A percentile compares a stretch with the other conserved stretches of the same genome.
These are phyloP conservation scores for Brachyistius frenatus DNA, from an alignment of 2,113 vertebrate genomes.

Conservation along the genomic window DNA sequence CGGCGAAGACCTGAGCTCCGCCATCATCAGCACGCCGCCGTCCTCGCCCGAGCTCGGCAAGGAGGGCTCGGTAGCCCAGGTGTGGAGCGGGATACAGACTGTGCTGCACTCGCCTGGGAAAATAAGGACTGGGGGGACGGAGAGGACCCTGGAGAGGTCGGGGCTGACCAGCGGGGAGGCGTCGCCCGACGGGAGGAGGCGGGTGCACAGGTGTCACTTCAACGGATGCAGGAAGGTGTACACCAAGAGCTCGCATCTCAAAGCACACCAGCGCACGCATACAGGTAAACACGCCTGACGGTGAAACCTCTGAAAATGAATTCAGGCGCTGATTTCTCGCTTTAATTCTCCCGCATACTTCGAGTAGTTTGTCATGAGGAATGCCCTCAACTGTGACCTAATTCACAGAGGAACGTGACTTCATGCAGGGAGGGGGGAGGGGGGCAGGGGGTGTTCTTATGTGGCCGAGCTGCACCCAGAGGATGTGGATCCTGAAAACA, in stretches of 20 bases:
- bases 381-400: slow-evolving; percentile 74
- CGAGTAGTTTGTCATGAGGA: slow-evolving; percentile 70
- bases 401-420: slow-evolving; percentile 75
- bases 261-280: slow-evolving; percentile 99
- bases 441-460: slow-evolving; percentile 32
- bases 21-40: slow-evolving; percentile 90
- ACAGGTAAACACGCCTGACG: slow-evolving; percentile 83
- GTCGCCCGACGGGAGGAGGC: slow-evolving; percentile 91
- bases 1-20: slow-evolving; percentile 89
- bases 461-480: slow-evolving; percentile 55
- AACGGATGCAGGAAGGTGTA: slow-evolving; percentile 99
- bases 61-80: slow-evolving; percentile 85
- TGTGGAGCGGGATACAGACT: slow-evolving; percentile 88
- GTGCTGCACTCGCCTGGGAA: slow-evolving; percentile 90
- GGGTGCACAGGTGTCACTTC: slow-evolving; percentile 95
- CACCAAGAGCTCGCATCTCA: slow-evolving; percentile 99
- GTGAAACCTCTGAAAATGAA: background rate
- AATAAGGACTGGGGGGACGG: slow-evolving; percentile 87
- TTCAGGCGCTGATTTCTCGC: background rate
- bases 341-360: slow-evolving; percentile 51
- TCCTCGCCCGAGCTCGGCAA: slow-evolving; percentile 92
- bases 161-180: slow-evolving; percentile 86
- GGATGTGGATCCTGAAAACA: slow-evolving; percentile 77
- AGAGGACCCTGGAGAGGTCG: slow-evolving; percentile 76
- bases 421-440: slow-evolving; percentile 45